These are phyloP conservation scores for Pangasius krempfi DNA, from an alignment of 2,797 vertebrate species.

Conservation along the genomic window DNA sequence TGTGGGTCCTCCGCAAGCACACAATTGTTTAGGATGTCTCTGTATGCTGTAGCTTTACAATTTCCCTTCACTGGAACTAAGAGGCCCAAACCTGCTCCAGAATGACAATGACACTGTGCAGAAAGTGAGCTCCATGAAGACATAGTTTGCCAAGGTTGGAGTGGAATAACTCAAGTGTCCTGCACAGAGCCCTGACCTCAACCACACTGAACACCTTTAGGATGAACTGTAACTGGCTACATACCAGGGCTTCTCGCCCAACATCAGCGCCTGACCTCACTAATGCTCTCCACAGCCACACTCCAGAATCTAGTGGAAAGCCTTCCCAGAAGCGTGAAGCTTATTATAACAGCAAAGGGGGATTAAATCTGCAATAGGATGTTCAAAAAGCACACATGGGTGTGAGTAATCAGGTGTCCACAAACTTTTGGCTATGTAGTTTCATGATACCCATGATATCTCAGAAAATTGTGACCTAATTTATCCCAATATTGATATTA, in stretches of 20 bases:
- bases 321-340: background rate
- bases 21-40: background rate
- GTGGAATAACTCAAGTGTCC: background rate
- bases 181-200: background rate
- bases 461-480: background rate
- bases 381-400: background rate
- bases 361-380: background rate
- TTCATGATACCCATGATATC: background rate
- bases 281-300: background rate
- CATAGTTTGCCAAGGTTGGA: background rate
- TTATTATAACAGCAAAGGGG: background rate
- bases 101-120: background rate
- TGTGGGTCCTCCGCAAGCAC: background rate
- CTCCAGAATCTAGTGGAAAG: background rate
- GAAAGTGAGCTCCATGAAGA: background rate
- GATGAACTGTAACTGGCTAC: background rate
- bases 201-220: background rate
- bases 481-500: background rate
- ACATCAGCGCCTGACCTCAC: background rate
- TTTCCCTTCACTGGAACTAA: slow-evolving; percentile 3
- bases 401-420: background rate
- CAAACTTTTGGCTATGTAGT: background rate
- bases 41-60: background rate
- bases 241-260: background rate
- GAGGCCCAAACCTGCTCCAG: background rate